These are phyloP conservation scores for Drosophila auraria DNA, from an alignment of 1,140 invertebrate species.

Conservation along the genomic window DNA sequence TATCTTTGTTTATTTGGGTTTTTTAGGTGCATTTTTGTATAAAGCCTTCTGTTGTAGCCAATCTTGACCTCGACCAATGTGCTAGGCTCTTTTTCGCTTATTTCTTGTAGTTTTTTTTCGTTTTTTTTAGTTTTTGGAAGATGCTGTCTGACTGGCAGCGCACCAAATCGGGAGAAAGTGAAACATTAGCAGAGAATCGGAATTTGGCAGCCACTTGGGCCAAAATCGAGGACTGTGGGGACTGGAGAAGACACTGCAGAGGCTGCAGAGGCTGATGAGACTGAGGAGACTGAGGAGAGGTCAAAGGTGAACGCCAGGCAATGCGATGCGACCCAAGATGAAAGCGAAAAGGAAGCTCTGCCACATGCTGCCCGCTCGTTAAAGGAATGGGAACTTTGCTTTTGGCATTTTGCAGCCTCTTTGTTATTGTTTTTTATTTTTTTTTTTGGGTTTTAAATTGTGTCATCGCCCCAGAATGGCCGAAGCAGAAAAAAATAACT, in stretches of 20 bases:
- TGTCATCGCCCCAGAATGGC: constrained; percentile 55
- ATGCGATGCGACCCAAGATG: constrained; percentile 25
- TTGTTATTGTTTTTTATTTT: neutral
- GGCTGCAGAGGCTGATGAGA: too few species aligned
- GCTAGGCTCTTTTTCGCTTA: constrained; percentile 33
- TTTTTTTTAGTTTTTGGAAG: constrained; percentile 23
- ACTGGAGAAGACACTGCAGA: neutral
- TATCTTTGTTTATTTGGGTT: too few species aligned
- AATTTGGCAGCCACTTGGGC: constrained; percentile 42
- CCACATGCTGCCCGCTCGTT: constrained; percentile 42
- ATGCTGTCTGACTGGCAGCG: constrained; percentile 67
- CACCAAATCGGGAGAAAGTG: constrained; percentile 79
- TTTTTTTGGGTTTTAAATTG: constrained; percentile 27
- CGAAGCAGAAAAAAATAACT: constrained; percentile 28
- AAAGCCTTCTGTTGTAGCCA: constrained; percentile 62
- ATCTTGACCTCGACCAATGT: constrained; percentile 77
- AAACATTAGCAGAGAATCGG: constrained; percentile 53
- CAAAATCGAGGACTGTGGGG: constrained; percentile 6
- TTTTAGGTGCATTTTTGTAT: neutral
- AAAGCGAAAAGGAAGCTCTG: constrained; percentile 50
- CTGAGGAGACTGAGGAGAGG: constrained; percentile 12
- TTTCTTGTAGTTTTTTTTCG: neutral
- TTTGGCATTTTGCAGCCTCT: constrained; percentile 8
- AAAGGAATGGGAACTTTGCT: constrained; percentile 31
- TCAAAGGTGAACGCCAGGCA: constrained; percentile 53